A percentile compares a stretch with the other conserved stretches of the same genome.
Conservation (phyloP, 2,888 invertebrate genomes). For the Andrena minutula region DNA sequence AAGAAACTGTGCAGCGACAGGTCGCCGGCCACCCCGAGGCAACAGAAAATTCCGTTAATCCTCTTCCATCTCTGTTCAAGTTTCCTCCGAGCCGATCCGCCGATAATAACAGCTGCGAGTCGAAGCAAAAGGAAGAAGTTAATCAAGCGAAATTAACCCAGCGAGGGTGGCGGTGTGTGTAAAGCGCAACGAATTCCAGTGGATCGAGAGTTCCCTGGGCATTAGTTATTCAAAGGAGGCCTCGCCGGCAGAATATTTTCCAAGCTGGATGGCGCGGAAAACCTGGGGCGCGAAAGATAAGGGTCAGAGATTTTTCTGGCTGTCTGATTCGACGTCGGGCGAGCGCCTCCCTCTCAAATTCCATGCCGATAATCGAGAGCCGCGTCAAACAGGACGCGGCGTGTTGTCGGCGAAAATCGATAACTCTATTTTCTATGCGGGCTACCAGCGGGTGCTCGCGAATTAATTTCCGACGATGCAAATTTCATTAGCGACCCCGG, state of each 20-base stretch:
- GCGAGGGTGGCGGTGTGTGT: conserved; percentile 16
- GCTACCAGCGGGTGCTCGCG: conserved; percentile 14
- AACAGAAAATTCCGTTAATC: conserved; percentile 51
- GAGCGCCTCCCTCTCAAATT: background rate
- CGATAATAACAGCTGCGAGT: background rate
- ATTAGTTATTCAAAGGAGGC: conserved; percentile 57
- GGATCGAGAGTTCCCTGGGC: conserved; percentile 13
- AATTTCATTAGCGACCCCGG: conserved; percentile 51
- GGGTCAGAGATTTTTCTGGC: conserved; percentile 45
- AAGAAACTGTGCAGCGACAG: conserved; percentile 13
- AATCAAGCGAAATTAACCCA: conserved; percentile 5
- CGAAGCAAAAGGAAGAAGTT: no score
- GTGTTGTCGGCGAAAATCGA: conserved; percentile 35
- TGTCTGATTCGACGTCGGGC: conserved; percentile 22
- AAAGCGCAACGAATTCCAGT: conserved; percentile 29
- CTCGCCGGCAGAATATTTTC: conserved; percentile 35
- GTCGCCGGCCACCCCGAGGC: background rate
- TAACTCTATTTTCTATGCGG: conserved; percentile 38
- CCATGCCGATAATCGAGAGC: background rate
- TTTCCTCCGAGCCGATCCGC: conserved; percentile 10
- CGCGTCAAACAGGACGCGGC: conserved; percentile 5
- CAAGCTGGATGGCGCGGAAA: conserved; percentile 29
- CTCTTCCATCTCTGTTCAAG: background rate
- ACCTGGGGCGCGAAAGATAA: conserved; percentile 39
- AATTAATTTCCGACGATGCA: conserved; percentile 57